A percentile compares a stretch with the other conserved stretches of the same genome.
Evolutionary conservation across 2,888 invertebrate genomes (phyloP).

Genomic region (Chrysomela aeneicollis): DNA sequence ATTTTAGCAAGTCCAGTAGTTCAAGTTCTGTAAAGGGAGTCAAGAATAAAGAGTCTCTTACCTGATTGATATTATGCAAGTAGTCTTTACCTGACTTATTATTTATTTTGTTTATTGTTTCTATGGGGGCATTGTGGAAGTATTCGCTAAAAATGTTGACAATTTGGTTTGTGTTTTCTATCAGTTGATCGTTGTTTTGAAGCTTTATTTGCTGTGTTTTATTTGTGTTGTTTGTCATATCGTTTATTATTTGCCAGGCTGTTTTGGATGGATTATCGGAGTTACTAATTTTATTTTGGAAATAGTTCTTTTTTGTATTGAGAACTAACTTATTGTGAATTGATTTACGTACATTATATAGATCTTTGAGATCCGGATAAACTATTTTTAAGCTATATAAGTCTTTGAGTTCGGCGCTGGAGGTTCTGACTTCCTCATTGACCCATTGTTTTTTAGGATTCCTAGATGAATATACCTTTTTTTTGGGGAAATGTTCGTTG

Average conservation of each 20-base stretch:
- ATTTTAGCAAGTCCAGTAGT: background rate
- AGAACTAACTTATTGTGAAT: background rate
- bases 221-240: slow-evolving; percentile 1
- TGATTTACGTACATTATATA: too few species aligned
- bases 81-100: background rate
- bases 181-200: background rate
- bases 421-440: too few species aligned
- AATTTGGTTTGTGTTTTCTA: slow-evolving; percentile 8
- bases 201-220: background rate
- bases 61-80: background rate
- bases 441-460: background rate
- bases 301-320: background rate
- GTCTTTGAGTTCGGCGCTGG: background rate
- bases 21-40: background rate
- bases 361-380: background rate
- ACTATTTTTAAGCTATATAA: background rate
- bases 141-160: background rate
- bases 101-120: background rate
- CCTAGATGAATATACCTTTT: background rate
- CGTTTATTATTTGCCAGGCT: slow-evolving; percentile 1
- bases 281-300: background rate
- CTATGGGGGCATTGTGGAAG: background rate
- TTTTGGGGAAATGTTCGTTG: background rate
- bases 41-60: background rate
- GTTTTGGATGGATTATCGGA: background rate